Evolutionary conservation across 1,140 invertebrate genomes (phyloP), one percentile per base, ranked within the genome.

Genomic region (Agrypnia vestita): DNA sequence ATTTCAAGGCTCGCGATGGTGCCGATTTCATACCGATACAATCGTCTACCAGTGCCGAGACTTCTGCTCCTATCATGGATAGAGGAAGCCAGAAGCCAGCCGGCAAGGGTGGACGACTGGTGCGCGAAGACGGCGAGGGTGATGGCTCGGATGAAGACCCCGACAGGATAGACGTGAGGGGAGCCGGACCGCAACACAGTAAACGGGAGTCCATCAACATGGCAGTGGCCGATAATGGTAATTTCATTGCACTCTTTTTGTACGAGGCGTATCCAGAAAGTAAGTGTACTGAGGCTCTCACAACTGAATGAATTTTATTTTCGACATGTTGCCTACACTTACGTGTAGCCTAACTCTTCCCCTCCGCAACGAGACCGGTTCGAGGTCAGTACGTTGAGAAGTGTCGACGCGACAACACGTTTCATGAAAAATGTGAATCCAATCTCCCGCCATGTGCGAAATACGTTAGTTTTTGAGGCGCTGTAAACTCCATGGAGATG

Each of bases 121-220:
- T 95, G 21, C 91, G 96, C 64, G 97, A 98, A 87, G 97, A 98
- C 88, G 96, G 97, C 84, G 94, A 96, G 86, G 96, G 97, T 80
- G 92, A 93, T 71, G 96, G 94, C 44, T 87, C 86, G 0, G 87
- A 87, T 59, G 91, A 91, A 49, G 91, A 92, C 86, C 94, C 94
- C 79, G 94, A 95, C 73, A 83, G 89, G 75, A 87, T 90, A 19
- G 84, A 85, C 21, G 88, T 90, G 71, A 84, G 87, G 4, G 89
- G 89, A 0, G 80, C 88, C 6, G 79, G 71, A 35, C 47, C 82
- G 59, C 19, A 71, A 21, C 56, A 67, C 72, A 49, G 46, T n/a
- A 73, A 71, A 61, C 74, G 80, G 72, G 82, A 80, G 46, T 49
- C 62, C 21, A 83, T 80, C 62, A 78, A 75, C 61, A 53, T 73